Conservation (phyloP, 2,888 invertebrate genomes). For the Monoplex corrugatus region DNA sequence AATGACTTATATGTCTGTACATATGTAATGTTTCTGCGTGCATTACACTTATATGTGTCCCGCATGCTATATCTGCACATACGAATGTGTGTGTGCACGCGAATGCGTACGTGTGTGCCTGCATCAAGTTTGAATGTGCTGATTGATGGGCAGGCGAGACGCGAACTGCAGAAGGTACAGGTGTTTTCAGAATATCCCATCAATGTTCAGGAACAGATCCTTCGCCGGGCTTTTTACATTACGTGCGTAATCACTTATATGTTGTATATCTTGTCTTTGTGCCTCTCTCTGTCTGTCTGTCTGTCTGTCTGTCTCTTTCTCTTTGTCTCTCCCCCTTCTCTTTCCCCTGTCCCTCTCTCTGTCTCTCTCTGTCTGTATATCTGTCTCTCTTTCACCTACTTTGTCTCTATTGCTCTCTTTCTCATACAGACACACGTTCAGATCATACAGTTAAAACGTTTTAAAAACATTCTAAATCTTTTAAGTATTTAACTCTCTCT, state of each 20-base stretch:
- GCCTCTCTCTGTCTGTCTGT: not conserved
- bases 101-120: not conserved
- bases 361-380: no score
- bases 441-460: no score
- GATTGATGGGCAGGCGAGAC: not conserved
- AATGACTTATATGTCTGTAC: not conserved
- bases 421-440: no score
- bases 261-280: not conserved
- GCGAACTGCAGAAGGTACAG: conserved; percentile 34
- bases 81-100: not conserved
- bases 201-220: not conserved
- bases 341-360: no score
- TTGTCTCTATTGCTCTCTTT: no score
- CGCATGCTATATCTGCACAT: no score
- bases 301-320: not conserved
- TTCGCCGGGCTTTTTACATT: not conserved
- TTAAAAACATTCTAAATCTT: no score
- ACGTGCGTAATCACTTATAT: not conserved
- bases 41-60: no score
- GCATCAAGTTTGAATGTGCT: not conserved
- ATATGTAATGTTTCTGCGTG: not conserved
- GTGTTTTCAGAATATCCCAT: conserved; percentile 31
- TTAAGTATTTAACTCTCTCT: not conserved
- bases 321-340: no score
- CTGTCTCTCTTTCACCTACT: no score